Evolutionary conservation across 2,113 vertebrate species (phyloP).

Genomic region (Callipepla squamata): DNA sequence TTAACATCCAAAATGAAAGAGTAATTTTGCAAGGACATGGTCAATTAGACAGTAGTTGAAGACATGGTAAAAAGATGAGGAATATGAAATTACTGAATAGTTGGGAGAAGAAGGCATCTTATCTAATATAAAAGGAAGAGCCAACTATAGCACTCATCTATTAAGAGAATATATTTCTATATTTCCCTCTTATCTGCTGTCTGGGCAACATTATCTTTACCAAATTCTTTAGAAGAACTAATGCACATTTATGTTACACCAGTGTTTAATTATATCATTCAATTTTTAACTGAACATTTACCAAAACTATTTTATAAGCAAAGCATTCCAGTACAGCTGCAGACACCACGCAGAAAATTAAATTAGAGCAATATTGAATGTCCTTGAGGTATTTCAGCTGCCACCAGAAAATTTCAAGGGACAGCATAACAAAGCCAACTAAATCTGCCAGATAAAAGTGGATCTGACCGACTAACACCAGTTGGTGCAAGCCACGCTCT

Average conservation of each 20-base stretch:
- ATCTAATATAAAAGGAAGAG: background rate
- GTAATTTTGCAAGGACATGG: background rate
- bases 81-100: background rate
- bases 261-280: background rate
- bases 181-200: background rate
- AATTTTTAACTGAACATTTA: background rate
- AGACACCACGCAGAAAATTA: background rate
- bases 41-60: background rate
- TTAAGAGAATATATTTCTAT: background rate
- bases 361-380: background rate
- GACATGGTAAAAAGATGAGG: background rate
- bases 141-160: background rate
- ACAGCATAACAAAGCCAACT: background rate
- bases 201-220: background rate
- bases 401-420: background rate
- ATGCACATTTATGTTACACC: background rate
- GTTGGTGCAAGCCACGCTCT: rapidly evolving
- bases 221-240: background rate
- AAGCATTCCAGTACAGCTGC: background rate
- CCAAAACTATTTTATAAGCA: rapidly evolving
- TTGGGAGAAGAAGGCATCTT: background rate
- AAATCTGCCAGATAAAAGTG: background rate
- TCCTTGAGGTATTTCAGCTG: background rate
- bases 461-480: background rate
- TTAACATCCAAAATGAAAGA: too few species aligned